A percentile compares a stretch with the other conserved stretches of the same genome.
Evolutionary conservation across 2,797 vertebrate genomes (phyloP).

Genomic region (Anguilla anguilla): DNA sequence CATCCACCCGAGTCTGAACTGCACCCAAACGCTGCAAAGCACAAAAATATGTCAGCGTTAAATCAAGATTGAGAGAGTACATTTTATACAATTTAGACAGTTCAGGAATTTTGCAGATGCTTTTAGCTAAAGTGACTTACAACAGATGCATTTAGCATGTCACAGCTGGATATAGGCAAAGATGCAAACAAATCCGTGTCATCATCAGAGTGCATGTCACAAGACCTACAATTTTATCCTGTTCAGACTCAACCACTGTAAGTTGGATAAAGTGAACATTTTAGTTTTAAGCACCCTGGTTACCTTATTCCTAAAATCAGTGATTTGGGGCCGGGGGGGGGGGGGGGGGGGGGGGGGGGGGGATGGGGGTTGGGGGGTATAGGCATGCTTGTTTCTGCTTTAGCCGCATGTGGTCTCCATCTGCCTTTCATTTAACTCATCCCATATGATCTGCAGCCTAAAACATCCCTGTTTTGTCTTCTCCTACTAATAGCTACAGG

Average conservation of each 20-base stretch:
- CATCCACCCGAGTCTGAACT: background rate
- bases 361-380: background rate
- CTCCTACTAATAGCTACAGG: background rate
- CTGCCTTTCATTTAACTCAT: background rate
- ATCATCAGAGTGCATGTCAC: background rate
- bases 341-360: background rate
- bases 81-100: background rate
- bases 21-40: background rate
- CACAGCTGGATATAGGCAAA: background rate
- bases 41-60: background rate
- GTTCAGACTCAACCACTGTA: background rate
- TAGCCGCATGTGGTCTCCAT: background rate
- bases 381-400: background rate
- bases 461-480: background rate
- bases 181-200: background rate
- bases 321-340: background rate
- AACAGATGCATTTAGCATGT: background rate
- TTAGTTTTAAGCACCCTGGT: background rate
- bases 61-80: background rate
- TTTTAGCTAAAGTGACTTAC: background rate
- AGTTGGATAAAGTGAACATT: background rate
- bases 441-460: background rate
- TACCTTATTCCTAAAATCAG: background rate
- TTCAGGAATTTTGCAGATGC: background rate
- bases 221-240: background rate